Conservation (phyloP, 2,113 vertebrate species). For the Leiothrix lutea region DNA sequence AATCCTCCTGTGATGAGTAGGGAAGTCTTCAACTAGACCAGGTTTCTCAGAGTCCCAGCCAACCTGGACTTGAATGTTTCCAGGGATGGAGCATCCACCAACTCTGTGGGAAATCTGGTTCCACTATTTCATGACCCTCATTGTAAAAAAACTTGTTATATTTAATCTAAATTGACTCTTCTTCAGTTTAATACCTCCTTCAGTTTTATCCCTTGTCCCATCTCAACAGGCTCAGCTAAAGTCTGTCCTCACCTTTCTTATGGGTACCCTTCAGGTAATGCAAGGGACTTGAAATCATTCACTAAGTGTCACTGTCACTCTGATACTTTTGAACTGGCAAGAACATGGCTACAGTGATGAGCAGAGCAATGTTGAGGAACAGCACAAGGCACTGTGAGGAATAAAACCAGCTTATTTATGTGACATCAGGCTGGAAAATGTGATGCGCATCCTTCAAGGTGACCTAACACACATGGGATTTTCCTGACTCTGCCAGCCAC, state of each 20-base stretch:
- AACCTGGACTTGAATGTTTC: background rate
- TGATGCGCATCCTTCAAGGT: background rate
- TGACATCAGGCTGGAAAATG: background rate
- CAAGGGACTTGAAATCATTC: background rate
- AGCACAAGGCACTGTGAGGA: background rate
- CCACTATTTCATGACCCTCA: background rate
- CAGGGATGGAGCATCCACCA: too few species aligned
- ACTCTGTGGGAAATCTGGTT: background rate
- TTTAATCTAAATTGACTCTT: background rate
- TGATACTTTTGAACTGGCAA: background rate
- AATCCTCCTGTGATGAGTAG: background rate
- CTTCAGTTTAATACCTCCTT: background rate
- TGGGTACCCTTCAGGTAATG: background rate
- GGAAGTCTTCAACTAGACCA: background rate
- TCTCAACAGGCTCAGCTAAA: background rate
- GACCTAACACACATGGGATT: rapidly evolving
- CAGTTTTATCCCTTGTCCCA: background rate
- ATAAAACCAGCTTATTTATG: background rate
- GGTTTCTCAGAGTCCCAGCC: background rate
- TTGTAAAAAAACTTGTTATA: background rate
- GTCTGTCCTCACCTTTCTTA: background rate
- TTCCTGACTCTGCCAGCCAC: background rate
- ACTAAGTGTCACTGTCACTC: background rate
- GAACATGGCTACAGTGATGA: background rate
- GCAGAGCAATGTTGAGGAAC: background rate